A percentile compares a stretch with the other conserved stretches of the same genome.
Evolutionary conservation across 2,113 vertebrate genomes (phyloP).

Genomic region (Procavia capensis): DNA sequence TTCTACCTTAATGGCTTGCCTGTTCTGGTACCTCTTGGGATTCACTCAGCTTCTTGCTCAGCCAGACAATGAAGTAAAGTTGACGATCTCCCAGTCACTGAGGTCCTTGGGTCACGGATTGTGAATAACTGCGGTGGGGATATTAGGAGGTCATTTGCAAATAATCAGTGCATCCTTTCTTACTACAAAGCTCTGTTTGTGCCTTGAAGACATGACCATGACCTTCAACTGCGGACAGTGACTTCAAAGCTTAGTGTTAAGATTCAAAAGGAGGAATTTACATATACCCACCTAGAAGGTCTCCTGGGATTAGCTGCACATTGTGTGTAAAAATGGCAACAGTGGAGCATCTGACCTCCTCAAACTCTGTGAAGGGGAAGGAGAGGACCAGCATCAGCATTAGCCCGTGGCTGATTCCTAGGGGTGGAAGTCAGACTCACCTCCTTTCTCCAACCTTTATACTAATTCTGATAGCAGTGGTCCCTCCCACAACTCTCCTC

Average conservation of each 20-base stretch:
- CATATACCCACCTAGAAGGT: neutral
- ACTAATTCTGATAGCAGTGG: neutral
- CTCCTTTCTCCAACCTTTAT: neutral
- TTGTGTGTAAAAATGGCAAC: neutral
- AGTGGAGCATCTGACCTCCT: neutral
- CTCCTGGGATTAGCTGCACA: neutral
- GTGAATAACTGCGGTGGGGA: neutral
- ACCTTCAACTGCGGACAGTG: conserved; percentile 4
- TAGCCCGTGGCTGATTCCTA: neutral
- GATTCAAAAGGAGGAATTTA: conserved; percentile 57
- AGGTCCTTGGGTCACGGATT: conserved; percentile 1
- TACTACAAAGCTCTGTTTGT: neutral
- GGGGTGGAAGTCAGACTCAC: neutral
- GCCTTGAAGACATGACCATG: neutral
- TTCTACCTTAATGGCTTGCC: neutral
- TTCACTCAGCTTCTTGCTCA: neutral
- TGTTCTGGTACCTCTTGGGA: neutral
- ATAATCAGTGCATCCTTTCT: neutral
- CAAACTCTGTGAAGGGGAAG: neutral
- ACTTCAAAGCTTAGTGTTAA: conserved; percentile 4
- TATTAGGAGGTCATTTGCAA: neutral
- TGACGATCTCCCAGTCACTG: neutral
- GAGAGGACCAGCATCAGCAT: neutral
- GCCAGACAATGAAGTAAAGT: neutral
- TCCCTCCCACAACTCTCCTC: neutral